These are phyloP conservation scores for Alviniconcha marisindica DNA, from an alignment of 1,140 invertebrate species.

Conservation along the genomic window DNA sequence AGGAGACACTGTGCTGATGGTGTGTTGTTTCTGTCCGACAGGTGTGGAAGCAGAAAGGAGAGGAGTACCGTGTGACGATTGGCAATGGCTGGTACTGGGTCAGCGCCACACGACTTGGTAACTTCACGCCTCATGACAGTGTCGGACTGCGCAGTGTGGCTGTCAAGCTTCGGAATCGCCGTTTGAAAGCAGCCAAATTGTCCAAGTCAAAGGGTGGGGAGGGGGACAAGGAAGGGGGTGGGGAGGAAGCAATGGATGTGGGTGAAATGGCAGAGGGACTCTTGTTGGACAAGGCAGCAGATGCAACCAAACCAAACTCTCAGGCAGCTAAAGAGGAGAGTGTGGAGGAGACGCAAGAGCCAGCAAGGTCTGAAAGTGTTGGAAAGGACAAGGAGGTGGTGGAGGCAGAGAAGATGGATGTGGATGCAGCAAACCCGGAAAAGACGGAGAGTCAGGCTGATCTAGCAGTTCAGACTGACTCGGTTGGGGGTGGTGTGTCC, in stretches of 20 bases:
- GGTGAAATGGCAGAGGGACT: constrained; percentile 27
- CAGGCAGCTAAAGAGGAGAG: constrained; percentile 23
- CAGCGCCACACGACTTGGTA: constrained; percentile 75
- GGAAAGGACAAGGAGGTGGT: constrained; percentile 10
- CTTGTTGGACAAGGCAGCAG: constrained; percentile 22
- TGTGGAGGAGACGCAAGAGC: constrained; percentile 7
- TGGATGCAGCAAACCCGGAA: not conserved
- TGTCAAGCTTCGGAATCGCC: constrained; percentile 51
- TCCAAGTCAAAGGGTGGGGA: constrained; percentile 8
- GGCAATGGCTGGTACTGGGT: constrained; percentile 97
- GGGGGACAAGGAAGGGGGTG: constrained; percentile 36
- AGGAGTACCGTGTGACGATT: constrained; percentile 96
- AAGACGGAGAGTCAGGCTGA: no score
- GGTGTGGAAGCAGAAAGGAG: constrained; percentile 95
- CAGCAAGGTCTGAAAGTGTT: no score
- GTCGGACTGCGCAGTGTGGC: constrained; percentile 71
- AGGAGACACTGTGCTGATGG: no score
- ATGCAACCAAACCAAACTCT: constrained; percentile 33
- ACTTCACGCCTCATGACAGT: constrained; percentile 59
- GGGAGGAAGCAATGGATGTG: constrained; percentile 44
- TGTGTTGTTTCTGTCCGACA: constrained; percentile 37
- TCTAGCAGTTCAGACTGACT: not conserved
- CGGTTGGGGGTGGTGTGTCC: not conserved
- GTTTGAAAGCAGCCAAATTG: constrained; percentile 52
- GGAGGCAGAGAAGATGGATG: not conserved